These are phyloP conservation scores for Siniperca obscura DNA, from an alignment of 2,797 vertebrate genomes.

Conservation along the genomic window DNA sequence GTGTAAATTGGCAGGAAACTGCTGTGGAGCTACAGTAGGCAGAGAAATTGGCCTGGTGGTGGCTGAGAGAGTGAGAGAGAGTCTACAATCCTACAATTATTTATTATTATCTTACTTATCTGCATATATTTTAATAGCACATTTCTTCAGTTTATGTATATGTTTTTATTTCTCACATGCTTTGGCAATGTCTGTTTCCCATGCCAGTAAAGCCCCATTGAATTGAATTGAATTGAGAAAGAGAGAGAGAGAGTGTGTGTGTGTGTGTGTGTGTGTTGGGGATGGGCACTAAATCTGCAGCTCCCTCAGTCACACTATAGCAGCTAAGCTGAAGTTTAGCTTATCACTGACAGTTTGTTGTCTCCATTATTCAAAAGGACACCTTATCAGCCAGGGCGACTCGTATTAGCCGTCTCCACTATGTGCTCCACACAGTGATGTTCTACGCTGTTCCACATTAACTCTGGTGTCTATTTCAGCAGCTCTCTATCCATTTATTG, in stretches of 20 bases:
- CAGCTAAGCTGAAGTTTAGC: constrained; percentile 67
- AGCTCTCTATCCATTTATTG: constrained; percentile 84
- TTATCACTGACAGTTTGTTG: constrained; percentile 71
- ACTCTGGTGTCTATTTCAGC: constrained; percentile 80
- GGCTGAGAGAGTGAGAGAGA: background rate
- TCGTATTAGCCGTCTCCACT: constrained; percentile 61
- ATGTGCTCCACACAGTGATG: constrained; percentile 66
- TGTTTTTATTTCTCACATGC: no score
- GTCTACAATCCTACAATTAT: no score
- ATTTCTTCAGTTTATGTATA: no score
- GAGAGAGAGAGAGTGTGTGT: constrained; percentile 27
- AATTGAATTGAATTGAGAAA: no score
- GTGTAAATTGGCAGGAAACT: constrained; percentile 40
- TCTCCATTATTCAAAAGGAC: constrained; percentile 78
- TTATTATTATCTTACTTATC: no score
- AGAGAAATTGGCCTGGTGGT: constrained; percentile 15
- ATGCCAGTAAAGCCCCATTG: no score
- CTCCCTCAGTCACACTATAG: constrained; percentile 32
- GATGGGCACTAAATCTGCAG: constrained; percentile 45
- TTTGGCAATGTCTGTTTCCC: no score
- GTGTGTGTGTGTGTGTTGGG: constrained; percentile 39
- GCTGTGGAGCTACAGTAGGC: constrained; percentile 23
- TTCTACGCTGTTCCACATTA: constrained; percentile 67
- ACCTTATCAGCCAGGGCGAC: constrained; percentile 67
- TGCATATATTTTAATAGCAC: no score